A percentile compares a stretch with the other conserved stretches of the same genome.
Evolutionary conservation across 2,797 vertebrate genomes (phyloP).

Genomic region (Hyperoplus lanceolatus): DNA sequence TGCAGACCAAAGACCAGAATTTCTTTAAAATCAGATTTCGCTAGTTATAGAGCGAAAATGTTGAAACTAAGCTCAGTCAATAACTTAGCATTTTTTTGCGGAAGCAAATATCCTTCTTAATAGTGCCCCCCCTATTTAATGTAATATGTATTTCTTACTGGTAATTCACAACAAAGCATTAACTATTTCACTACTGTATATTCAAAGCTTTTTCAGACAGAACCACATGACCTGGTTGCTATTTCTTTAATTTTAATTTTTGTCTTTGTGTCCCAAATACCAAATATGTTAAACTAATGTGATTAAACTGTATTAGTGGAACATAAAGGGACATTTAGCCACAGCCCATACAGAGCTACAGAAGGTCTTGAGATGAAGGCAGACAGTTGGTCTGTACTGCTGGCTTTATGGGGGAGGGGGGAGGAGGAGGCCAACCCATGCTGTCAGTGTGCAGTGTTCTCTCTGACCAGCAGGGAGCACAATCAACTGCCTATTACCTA

Average conservation of each 20-base stretch:
- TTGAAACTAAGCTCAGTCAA: background rate
- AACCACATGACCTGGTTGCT: slow-evolving; percentile 1
- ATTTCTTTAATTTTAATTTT: background rate
- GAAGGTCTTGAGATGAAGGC: slow-evolving; percentile 18
- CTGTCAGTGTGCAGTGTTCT: background rate
- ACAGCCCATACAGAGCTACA: slow-evolving; percentile 28
- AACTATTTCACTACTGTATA: background rate
- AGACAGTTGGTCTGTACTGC: background rate
- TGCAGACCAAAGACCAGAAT: slow-evolving; percentile 18
- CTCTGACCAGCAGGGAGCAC: slow-evolving; percentile 54
- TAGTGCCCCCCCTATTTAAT: no score
- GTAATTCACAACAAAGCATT: background rate
- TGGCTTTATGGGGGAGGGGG: slow-evolving; percentile 2
- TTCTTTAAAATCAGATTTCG: slow-evolving; percentile 45
- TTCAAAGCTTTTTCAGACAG: background rate
- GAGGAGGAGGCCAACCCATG: background rate
- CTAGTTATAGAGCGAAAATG: slow-evolving; percentile 7
- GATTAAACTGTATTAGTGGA: slow-evolving; percentile 13
- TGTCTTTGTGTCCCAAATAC: background rate
- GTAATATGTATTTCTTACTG: background rate
- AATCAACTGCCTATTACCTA: slow-evolving; percentile 4
- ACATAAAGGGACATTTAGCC: background rate
- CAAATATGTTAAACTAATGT: slow-evolving; percentile 14
- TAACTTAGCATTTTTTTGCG: background rate
- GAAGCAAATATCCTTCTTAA: no score